Evolutionary conservation across 2,888 invertebrate genomes (phyloP), one percentile per base, ranked within the genome.

Genomic region (Carcina quercana): DNA sequence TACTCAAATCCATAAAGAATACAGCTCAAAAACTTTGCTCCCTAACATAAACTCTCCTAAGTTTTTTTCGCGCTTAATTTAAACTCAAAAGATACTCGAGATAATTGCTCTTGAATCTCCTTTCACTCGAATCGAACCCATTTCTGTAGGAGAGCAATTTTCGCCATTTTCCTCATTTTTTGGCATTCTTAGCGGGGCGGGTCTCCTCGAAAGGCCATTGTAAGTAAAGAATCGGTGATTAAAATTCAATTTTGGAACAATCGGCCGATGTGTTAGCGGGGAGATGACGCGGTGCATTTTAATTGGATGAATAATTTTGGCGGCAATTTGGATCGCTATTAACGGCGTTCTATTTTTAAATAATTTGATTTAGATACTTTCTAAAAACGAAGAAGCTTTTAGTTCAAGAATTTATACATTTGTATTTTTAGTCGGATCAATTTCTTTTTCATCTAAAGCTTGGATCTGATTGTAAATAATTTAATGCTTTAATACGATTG

Each of bases 181-280:
- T 80, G 79, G 75, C 71, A 70, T 74, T 69, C 70, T 66, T 59
- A 49, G 40, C 45, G 46, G 12, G 50, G 43, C 45, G 40, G 41
- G 46, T 15, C 53, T 58, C 66, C 62, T 54, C 52, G 24, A 24
- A 10, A 59, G 50, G 53, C 76, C 67, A 74, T 83, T 83, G 80
- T 82, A 60, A 70, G 64, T 54, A 71, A 72, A 73, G 72, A 68
- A 69, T 70, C 70, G 80, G 80, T 79, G 78, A 83, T 83, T 83
- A 83, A 82, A 83, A 83, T 82, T 82, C 82, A 82, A 83, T 83
- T 80, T 82, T 67, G 64, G 80, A 71, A 82, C 82, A 83, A 80
- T 83, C 72, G 60, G 49, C 53, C 51, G 58, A 71, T 75, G 74
- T 76, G 73, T 72, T 61, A 53, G 63, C 49, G 58, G 62, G 59